Base-by-base conservation (phyloP, 1,140 invertebrate genomes). In the Tachypleus tridentatus region DNA sequence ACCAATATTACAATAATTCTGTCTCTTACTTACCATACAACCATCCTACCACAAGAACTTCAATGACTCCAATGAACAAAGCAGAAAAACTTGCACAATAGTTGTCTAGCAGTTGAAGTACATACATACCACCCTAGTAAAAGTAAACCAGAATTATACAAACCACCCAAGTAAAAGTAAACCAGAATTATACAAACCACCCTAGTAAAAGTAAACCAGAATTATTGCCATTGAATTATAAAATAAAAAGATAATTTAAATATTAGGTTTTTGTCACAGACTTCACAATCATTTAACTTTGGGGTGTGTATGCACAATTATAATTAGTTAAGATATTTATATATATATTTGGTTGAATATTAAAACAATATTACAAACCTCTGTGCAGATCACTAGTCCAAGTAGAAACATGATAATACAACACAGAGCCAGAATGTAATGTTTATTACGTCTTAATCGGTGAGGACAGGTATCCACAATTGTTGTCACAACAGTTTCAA, bases 11-110 rank as follows among this genome's bases (percentile, higher is more conserved):
- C 29, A 29, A 29, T 29, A 29, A 29, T 29, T 29, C 29, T 29
- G 29, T 29, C 29, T 29, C 29, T 29, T 29, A 70, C 74, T 65
- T 67, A 78, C 79, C 79, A 74, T 91, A 91, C 3, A 91, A 82
- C 87, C 87, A 91, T 7, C 85, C 84, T 50, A 92, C 85, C 0
- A 88, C 80, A 58, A 89, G 82, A 62, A 87, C 85, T 76, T 92
- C 88, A 51, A 81, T 80, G 58, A 89, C 65, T 48, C 76, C 77
- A 50, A 77, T 72, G 70, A 80, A 57, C 6, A 80, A 69, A 7
- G 81, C 71, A 29, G 79, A 75, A 57, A 79, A 78, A 70, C 77
- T 79, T 51, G 77, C 79, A 57, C 78, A 78, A 70, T 80, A 81
- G 67, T 77, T 76, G 70, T 81, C 79, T 72, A 82, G 78, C 58